Evolutionary conservation across 2,888 invertebrate species (phyloP).

Genomic region (Diadegma fenestrale): DNA sequence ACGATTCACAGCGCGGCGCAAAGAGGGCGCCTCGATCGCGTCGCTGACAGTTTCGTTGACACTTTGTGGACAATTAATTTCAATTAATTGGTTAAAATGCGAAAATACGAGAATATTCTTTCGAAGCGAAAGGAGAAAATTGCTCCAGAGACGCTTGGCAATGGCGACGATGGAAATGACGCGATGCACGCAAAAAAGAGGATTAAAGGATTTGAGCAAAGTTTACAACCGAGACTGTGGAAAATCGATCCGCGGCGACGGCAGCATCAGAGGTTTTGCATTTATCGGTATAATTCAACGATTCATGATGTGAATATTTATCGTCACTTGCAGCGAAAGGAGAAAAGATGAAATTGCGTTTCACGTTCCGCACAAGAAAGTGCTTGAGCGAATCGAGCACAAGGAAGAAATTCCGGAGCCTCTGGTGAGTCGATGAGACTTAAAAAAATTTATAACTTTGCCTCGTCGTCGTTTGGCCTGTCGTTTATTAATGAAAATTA

Average conservation of each 20-base stretch:
- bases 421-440: slow-evolving; percentile 84
- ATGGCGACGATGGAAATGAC: background rate
- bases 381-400: slow-evolving; percentile 88
- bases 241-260: slow-evolving; percentile 52
- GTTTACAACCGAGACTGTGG: slow-evolving; percentile 51
- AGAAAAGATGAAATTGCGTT: slow-evolving; percentile 85
- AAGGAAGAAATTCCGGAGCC: slow-evolving; percentile 87
- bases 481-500: background rate
- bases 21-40: too few relatives aligned
- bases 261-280: slow-evolving; percentile 35
- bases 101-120: background rate
- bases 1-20: too few relatives aligned
- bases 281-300: background rate
- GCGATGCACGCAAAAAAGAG: background rate
- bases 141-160: background rate
- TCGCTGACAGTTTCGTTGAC: too few relatives aligned
- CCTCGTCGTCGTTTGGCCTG: too few relatives aligned
- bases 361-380: slow-evolving; percentile 87
- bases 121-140: background rate
- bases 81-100: background rate
- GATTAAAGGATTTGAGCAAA: slow-evolving; percentile 1
- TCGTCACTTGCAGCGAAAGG: slow-evolving; percentile 62
- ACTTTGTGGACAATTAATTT: too few relatives aligned
- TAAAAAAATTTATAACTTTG: background rate
- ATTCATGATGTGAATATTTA: background rate